These are phyloP conservation scores for Chaetodon trifascialis DNA, from an alignment of 2,113 vertebrate species.

Conservation along the genomic window DNA sequence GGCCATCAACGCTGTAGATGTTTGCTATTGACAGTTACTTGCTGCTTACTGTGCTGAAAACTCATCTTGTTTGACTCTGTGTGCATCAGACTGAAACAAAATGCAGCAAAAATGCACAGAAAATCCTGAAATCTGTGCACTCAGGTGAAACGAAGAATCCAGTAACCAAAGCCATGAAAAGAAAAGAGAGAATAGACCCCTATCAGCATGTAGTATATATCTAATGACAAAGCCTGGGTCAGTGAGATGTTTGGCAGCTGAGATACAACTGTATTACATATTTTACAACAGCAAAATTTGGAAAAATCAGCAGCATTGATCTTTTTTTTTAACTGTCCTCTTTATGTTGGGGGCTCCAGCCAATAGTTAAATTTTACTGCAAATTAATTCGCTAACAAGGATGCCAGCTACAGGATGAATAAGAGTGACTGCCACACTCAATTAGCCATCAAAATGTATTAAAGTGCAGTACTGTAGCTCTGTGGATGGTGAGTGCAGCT, in stretches of 20 bases:
- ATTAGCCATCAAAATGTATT: conserved; percentile 15
- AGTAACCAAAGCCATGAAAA: background rate
- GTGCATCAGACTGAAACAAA: background rate
- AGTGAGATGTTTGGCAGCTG: background rate
- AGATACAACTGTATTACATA: background rate
- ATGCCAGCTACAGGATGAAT: conserved; percentile 2
- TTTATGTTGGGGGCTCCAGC: background rate
- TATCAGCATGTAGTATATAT: background rate
- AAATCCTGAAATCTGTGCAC: background rate
- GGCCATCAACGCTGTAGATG: background rate
- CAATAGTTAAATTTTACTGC: background rate
- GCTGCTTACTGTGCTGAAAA: conserved; percentile 8
- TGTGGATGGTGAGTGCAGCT: background rate
- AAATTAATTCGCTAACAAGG: background rate
- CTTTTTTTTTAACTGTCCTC: background rate
- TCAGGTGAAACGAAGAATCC: background rate
- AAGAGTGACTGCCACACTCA: conserved; percentile 27
- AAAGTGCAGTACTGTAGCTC: conserved; percentile 7
- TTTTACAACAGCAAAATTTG: background rate
- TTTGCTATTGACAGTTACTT: background rate
- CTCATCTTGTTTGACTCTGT: background rate
- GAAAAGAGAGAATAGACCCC: background rate
- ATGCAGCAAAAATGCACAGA: background rate
- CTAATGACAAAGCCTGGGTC: background rate
- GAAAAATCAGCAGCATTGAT: background rate